A percentile compares a stretch with the other conserved stretches of the same genome.
phyloP scores from a whole-genome alignment of 1,140 invertebrate genomes.

The Amyelois transitella region DNA sequence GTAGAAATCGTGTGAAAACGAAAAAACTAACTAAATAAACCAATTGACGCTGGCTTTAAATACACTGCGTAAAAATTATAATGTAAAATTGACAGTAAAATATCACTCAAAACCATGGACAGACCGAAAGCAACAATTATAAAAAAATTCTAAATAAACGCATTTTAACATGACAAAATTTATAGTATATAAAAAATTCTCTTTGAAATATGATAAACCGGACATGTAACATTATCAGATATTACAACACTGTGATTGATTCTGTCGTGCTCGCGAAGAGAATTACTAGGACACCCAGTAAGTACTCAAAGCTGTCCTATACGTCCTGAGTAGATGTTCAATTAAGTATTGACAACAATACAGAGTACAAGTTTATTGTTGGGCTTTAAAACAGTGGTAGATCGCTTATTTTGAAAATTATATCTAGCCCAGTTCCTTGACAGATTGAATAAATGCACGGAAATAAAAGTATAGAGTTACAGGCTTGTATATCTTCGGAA shows the following conservation, averaged over 20 bases:
- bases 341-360: no score
- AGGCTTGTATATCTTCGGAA: no score
- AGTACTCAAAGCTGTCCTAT: no score
- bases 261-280: not conserved
- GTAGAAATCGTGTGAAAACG: no score
- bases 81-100: conserved; percentile 3
- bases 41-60: not conserved
- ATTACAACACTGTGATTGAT: conserved; percentile 14
- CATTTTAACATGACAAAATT: conserved; percentile 16
- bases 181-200: conserved; percentile 8
- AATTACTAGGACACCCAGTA: not conserved
- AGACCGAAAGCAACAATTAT: not conserved
- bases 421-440: no score
- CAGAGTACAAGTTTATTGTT: no score
- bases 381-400: no score
- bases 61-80: not conserved
- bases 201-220: conserved; percentile 42
- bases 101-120: conserved; percentile 4
- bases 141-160: not conserved
- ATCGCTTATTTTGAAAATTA: no score
- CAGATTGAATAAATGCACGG: no score
- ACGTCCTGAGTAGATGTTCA: no score
- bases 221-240: conserved; percentile 27
- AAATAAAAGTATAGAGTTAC: no score
- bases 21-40: no score